Conservation (phyloP, 1,140 invertebrate genomes). For the Caenorhabditis inopinata region DNA sequence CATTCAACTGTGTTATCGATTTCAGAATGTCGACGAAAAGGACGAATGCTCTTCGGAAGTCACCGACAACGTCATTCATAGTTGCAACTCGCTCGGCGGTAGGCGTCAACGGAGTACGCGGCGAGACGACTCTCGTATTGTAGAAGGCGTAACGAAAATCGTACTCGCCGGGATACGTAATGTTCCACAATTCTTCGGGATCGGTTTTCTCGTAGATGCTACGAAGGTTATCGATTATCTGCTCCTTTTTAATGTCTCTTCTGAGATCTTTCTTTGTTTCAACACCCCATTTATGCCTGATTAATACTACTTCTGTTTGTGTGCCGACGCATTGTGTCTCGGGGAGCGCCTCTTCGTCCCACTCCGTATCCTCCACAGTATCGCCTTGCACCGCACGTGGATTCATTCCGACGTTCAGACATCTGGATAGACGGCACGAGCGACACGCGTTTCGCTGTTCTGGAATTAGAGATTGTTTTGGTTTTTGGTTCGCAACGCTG, state of each 20-base stretch:
- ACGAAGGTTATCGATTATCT: not conserved
- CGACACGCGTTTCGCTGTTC: slow-evolving; percentile 62
- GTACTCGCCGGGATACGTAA: not conserved
- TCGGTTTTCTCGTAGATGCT: not conserved
- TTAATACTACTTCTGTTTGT: too few relatives aligned
- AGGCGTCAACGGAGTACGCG: slow-evolving; percentile 38
- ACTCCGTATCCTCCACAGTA: not conserved
- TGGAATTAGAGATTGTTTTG: too few relatives aligned
- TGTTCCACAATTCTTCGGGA: not conserved
- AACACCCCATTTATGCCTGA: too few relatives aligned
- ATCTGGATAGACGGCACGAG: slow-evolving; percentile 55
- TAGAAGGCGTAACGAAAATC: not conserved
- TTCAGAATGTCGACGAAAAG: slow-evolving; percentile 53
- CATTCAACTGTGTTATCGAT: slow-evolving; percentile 54
- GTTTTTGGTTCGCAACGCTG: too few relatives aligned
- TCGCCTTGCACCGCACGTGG: slow-evolving; percentile 50
- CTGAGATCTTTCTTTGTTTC: not conserved
- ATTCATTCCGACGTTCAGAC: slow-evolving; percentile 61
- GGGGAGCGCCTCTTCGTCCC: not conserved
- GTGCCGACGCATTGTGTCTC: not conserved
- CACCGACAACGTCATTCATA: slow-evolving; percentile 46
- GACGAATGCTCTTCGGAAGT: slow-evolving; percentile 57
- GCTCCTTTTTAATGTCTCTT: not conserved
- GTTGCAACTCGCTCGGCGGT: slow-evolving; percentile 46
- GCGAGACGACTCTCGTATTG: not conserved